phyloP scores from a whole-genome alignment of 2,888 invertebrate genomes.

The Heteromyza rotundicornis region DNA sequence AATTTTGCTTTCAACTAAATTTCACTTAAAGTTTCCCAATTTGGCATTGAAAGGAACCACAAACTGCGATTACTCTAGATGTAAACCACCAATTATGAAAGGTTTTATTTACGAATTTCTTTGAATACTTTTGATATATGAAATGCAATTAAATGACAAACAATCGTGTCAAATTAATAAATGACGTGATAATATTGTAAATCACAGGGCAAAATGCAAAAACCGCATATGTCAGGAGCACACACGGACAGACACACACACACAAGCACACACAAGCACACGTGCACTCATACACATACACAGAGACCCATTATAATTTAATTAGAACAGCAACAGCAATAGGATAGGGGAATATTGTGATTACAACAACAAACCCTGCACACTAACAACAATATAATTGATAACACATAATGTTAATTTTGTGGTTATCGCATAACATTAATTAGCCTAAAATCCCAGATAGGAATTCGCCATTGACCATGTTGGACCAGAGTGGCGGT shows the following conservation, averaged over 20 bases:
- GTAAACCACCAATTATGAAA: no score
- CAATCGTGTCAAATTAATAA: not conserved
- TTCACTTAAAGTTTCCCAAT: constrained; percentile 3
- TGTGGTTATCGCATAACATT: constrained; percentile 34
- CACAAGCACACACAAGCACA: no score
- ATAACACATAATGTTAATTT: constrained; percentile 31
- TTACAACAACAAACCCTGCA: constrained; percentile 11
- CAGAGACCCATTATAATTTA: not conserved
- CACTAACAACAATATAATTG: constrained; percentile 22
- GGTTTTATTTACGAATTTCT: no score
- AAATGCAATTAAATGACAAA: no score
- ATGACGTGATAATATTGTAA: not conserved
- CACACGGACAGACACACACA: no score
- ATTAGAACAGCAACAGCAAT: not conserved
- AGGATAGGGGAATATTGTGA: not conserved
- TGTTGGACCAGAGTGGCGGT: not conserved
- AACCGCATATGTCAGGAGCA: not conserved
- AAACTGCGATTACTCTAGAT: no score
- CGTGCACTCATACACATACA: no score
- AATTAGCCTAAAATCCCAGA: constrained; percentile 28
- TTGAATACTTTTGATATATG: no score
- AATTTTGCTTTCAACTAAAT: constrained; percentile 5
- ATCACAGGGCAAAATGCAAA: not conserved
- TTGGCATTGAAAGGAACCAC: no score
- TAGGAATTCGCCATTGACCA: not conserved